Base-by-base conservation (phyloP, 2,888 invertebrate species). In the Synanthedon tipuliformis region DNA sequence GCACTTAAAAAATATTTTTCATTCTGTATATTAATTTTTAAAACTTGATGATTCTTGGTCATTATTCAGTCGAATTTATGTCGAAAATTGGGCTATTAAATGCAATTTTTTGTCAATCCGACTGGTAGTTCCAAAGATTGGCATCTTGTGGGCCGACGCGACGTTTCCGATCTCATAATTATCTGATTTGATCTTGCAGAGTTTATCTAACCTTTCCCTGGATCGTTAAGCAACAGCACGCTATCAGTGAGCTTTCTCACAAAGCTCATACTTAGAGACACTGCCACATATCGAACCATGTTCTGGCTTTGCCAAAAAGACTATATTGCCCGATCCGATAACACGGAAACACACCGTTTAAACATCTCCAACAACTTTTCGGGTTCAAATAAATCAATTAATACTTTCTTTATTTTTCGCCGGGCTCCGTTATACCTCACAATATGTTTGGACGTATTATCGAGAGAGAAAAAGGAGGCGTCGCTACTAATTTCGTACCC, bases 401-500 rank as follows among this genome's bases (percentile, higher is more conserved):
- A 61, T 34, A 8, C 45, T 45, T 12, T 13, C 45, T 13, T 71
- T 49, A 71, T 68, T 65, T 69, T 69, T 67, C 58, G 56, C 57
- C 61, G 51, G 55, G 63, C 45, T 64, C 62, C 60, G 64, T 68
- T 68, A 66, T 58, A 59, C 53, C 55, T 52, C 50, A 53, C 55
- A 52, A 61, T 59, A 57, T 45, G 57, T 45, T 45, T 45, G 45
- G 13, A 45, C 4, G 45, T 59, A 49, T 59, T 58, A 45, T 45
- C 45, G 12, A 53, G 57, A 58, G 50, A 55, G 53, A 48, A 65
- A 63, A 64, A 62, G 56, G 54, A 61, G 59, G 61, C 56, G 61
- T 61, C 63, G 58, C 61, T 61, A 67, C 74, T 72, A 78, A 79
- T 79, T 80, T 78, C 71, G 68, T 63, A 62, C 65, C 64, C 60